Evolutionary conservation across 2,113 vertebrate species (phyloP).

Genomic region (Dicrurus megarhynchus): DNA sequence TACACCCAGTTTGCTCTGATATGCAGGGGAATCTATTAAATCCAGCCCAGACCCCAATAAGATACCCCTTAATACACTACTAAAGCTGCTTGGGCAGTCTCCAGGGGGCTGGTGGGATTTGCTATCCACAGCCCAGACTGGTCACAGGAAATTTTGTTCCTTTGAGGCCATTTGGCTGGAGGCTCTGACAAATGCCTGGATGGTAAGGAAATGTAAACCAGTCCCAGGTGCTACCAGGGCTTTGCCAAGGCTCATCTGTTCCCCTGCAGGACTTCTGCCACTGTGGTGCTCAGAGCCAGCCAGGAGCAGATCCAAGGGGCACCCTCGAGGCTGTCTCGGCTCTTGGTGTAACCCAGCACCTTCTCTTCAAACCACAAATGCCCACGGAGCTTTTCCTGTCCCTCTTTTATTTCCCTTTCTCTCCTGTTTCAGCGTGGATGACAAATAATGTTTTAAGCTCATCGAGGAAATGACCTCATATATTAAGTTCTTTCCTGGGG

Average conservation of each 20-base stretch:
- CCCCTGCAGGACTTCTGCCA: neutral
- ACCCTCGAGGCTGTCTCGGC: neutral
- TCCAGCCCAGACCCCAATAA: neutral
- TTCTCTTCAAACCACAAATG: neutral
- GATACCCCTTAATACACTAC: neutral
- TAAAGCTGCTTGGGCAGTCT: neutral
- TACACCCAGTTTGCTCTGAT: neutral
- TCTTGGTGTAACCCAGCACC: neutral
- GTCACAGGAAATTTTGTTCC: neutral
- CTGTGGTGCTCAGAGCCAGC: neutral
- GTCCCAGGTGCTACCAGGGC: neutral
- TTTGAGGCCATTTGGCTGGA: neutral
- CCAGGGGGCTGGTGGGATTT: neutral
- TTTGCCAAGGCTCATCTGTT: neutral
- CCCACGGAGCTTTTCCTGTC: neutral
- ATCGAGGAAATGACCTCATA: slow-evolving; percentile 62
- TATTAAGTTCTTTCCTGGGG: slow-evolving; percentile 47
- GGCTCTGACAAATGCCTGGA: neutral
- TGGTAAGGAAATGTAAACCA: neutral
- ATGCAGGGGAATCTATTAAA: neutral
- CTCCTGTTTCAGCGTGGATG: neutral
- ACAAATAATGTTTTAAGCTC: slow-evolving; percentile 49
- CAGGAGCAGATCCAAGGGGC: neutral
- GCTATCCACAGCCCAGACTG: neutral
- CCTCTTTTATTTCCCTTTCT: slow-evolving; percentile 6